These are phyloP conservation scores for Sphaerophoria taeniata DNA, from an alignment of 2,888 invertebrate species.

Conservation along the genomic window DNA sequence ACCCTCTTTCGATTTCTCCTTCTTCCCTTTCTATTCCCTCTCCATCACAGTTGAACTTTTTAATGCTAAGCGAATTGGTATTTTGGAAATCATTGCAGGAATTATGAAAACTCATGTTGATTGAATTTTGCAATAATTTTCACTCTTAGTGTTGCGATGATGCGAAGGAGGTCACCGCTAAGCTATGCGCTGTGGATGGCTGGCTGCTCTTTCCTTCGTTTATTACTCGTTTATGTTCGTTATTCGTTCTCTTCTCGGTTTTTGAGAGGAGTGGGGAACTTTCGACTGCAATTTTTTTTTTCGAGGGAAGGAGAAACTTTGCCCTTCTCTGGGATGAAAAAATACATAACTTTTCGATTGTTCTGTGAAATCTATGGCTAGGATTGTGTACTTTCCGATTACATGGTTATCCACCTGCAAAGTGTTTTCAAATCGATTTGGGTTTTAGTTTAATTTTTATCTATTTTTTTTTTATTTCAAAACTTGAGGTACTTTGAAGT, in stretches of 20 bases:
- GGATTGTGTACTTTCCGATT: slow-evolving; percentile 35
- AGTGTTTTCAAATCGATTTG: slow-evolving; percentile 63
- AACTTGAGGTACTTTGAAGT: neutral
- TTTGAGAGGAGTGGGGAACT: slow-evolving; percentile 41
- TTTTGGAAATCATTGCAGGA: slow-evolving; percentile 70
- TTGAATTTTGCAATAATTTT: slow-evolving; percentile 71
- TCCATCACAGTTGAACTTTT: neutral
- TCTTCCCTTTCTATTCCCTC: neutral
- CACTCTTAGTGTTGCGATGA: slow-evolving; percentile 29
- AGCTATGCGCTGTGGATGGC: neutral
- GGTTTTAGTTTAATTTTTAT: slow-evolving; percentile 10
- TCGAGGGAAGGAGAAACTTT: slow-evolving; percentile 44
- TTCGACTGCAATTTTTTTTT: slow-evolving; percentile 64
- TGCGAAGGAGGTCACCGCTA: slow-evolving; percentile 24
- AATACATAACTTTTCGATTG: slow-evolving; percentile 70
- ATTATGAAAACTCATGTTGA: slow-evolving; percentile 73
- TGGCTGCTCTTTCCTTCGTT: neutral
- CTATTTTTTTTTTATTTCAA: neutral
- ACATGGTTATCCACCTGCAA: slow-evolving; percentile 65
- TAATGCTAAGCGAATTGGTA: neutral
- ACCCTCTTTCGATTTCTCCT: neutral
- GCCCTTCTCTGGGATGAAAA: slow-evolving; percentile 57
- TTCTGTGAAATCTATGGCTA: slow-evolving; percentile 34
- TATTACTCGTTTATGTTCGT: neutral
- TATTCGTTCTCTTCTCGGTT: neutral